Evolutionary conservation across 2,113 vertebrate genomes (phyloP), one percentile per base, ranked within the genome.

Genomic region (Hirundichthys speculiger): DNA sequence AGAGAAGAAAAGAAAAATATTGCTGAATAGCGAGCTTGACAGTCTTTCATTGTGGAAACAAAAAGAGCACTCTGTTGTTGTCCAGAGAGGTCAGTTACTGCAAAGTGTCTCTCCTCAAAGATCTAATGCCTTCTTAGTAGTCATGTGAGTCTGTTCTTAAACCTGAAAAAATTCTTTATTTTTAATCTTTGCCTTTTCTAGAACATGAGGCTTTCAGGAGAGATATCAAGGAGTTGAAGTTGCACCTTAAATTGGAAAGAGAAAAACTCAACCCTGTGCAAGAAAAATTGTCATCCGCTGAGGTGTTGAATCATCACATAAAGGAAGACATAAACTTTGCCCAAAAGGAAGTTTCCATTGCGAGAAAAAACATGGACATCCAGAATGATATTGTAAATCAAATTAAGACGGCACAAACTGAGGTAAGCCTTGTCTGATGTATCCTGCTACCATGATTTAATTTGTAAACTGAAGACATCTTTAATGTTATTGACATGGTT

Each of bases 31-130:
- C 50, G 88, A 93, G 89, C 88, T 94, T 57, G 88, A 94, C 83
- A 58, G 57, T 14, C 80, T 94, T 74, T 88, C 90, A 61, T 68
- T 93, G 25, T 93, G 94, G 95, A 94, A 88, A 64, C 89, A 93
- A 68, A 82, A 93, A 41, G 88, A 96, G 21, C 80, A 94, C 53
- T 84, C 93, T 0, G 2, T 72, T 68, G 91, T 85, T 3, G 77
- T 96, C 24, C 91, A 95, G 47, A 94, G 84, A 91, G 93, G 93
- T 96, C 82, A 58, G 73, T 43, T 30, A 47, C 15, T 21, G 10
- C 27, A n/a, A 64, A 2, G 11, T 24, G 20, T 69, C 19, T 46
- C 47, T 56, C 60, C 25, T 51, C 14, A 7, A 9, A 18, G 18
- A 63, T 25, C 25, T 8, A 5, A 34, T 51, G 11, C 30, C n/a